Conservation (phyloP, 1,140 invertebrate species). For the Meteorus sp. region DNA sequence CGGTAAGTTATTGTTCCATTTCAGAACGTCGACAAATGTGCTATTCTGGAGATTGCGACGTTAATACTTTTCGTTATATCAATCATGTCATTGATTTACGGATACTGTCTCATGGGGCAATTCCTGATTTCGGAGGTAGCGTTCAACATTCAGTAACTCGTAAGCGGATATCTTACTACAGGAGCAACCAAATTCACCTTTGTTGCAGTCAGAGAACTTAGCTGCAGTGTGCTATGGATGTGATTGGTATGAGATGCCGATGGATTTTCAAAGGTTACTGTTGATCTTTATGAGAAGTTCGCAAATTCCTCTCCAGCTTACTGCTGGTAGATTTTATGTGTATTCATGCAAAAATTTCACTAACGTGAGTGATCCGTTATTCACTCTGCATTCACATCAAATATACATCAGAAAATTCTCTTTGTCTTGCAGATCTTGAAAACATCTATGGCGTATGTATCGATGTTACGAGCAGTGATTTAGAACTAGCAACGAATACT, state of each 20-base stretch:
- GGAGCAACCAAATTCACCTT: not conserved
- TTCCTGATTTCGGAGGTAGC: slow-evolving; percentile 26
- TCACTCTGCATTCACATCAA: too few relatives aligned
- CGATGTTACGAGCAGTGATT: slow-evolving; percentile 23
- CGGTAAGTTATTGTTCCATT: too few relatives aligned
- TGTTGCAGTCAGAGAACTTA: slow-evolving; percentile 7
- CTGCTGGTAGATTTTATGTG: slow-evolving; percentile 22
- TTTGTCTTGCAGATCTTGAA: slow-evolving; percentile 29
- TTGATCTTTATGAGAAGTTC: slow-evolving; percentile 19
- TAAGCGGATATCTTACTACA: not conserved
- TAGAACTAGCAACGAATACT: not conserved
- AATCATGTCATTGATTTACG: slow-evolving; percentile 1
- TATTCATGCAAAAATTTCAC: slow-evolving; percentile 8
- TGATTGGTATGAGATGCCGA: slow-evolving; percentile 14
- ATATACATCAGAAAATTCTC: not conserved
- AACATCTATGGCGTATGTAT: slow-evolving; percentile 32
- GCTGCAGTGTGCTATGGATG: not conserved
- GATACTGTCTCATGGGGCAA: slow-evolving; percentile 30
- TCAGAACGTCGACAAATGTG: not conserved
- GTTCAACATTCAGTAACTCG: too few relatives aligned
- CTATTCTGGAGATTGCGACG: not conserved
- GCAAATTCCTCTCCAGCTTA: slow-evolving; percentile 10
- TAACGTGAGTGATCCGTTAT: not conserved
- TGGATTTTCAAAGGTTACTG: not conserved
- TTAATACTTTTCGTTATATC: not conserved